These are phyloP conservation scores for Lasius fuliginosus DNA, from an alignment of 2,888 invertebrate genomes.

Conservation along the genomic window DNA sequence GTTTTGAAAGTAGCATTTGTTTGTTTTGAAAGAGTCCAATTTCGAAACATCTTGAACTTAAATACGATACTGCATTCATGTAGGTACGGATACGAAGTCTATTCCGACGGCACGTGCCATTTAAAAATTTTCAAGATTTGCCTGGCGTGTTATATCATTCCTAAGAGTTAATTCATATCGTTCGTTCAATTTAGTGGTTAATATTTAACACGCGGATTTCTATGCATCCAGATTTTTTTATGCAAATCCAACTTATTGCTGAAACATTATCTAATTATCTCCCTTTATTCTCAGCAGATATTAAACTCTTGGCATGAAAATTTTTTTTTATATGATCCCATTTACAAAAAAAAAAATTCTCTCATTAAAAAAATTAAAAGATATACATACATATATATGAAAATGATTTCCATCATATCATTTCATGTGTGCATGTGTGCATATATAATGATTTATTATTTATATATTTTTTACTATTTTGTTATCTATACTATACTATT, in stretches of 20 bases:
- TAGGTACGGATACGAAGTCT: neutral
- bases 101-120: conserved; percentile 19
- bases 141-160: neutral
- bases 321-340: neutral
- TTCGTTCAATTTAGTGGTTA: conserved; percentile 5
- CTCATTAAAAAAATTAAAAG: neutral
- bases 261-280: neutral
- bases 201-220: conserved; percentile 23
- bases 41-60: conserved; percentile 51
- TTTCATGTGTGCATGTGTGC: too few species aligned
- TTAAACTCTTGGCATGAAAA: neutral
- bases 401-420: neutral
- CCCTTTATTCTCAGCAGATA: neutral
- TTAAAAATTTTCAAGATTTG: conserved; percentile 37
- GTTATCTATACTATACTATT: neutral
- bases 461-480: neutral
- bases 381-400: neutral
- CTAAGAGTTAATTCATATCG: neutral
- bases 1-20: conserved; percentile 33
- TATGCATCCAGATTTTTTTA: neutral
- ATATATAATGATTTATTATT: neutral
- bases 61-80: conserved; percentile 26
- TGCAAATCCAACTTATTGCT: neutral
- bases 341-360: neutral
- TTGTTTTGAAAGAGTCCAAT: conserved; percentile 45